Percentiles rank a stretch among this genome's conserved stretches.
Evolutionary conservation across 1,140 invertebrate species (phyloP).

Genomic region (Scaptomyza graminum): DNA sequence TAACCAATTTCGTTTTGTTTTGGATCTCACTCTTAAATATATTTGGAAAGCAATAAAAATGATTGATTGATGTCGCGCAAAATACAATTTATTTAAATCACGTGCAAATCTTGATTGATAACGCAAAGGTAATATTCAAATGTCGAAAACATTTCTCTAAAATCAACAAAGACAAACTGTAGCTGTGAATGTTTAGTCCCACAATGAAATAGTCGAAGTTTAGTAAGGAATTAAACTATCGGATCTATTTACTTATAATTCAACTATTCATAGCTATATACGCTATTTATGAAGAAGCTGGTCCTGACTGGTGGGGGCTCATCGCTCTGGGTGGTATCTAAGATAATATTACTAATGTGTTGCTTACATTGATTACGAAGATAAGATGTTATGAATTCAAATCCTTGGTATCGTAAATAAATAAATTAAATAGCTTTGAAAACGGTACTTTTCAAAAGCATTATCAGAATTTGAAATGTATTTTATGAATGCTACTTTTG

Average conservation of each 20-base stretch:
- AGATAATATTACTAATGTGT: too few relatives aligned
- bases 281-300: too few relatives aligned
- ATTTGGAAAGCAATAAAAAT: constrained; percentile 22
- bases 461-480: neutral
- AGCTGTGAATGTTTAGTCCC: too few relatives aligned
- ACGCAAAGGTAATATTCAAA: neutral
- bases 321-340: too few relatives aligned
- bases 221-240: too few relatives aligned
- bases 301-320: too few relatives aligned
- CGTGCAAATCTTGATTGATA: neutral
- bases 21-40: constrained; percentile 3
- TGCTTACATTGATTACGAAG: too few relatives aligned
- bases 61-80: constrained; percentile 46
- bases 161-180: neutral
- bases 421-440: neutral
- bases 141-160: neutral
- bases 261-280: too few relatives aligned
- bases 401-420: too few relatives aligned
- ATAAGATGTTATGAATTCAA: too few relatives aligned
- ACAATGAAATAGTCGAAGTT: too few relatives aligned
- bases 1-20: constrained; percentile 25
- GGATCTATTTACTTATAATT: too few relatives aligned
- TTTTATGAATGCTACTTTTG: neutral
- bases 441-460: neutral
- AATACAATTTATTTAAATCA: constrained; percentile 10